Base-by-base conservation (phyloP, 1,140 invertebrate genomes). In the Planococcus citri region DNA sequence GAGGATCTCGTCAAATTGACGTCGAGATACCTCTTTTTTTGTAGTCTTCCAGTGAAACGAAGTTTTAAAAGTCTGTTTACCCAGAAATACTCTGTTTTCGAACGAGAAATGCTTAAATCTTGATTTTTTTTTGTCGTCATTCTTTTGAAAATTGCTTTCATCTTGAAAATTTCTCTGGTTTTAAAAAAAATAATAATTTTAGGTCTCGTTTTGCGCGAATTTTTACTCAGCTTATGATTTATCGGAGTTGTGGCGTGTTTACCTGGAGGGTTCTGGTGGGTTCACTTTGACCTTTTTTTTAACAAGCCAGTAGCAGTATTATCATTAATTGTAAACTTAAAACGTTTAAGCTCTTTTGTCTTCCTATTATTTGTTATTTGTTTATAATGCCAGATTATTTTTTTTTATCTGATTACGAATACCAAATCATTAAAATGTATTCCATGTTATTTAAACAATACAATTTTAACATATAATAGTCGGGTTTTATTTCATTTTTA, bases 361-460 rank as follows among this genome's bases (percentile, higher is more conserved):
- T 51, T 51, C 41, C 41, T 51, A 51, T 51, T 51, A 51, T 51
- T 51, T 51, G 41, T 51, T 51, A 51, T 51, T 51, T 51, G 41
- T 51, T 51, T 51, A 51, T 51, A 51, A 51, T 51, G 41, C 41
- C 41, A 20, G 41, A 51, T 33, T 9, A n/a, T n/a, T 51, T 51
- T 51, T 51, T 14, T 17, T 51, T 51, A 51, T 51, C 41, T 51
- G 41, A 51, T 17, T 51, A 51, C 17, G 29, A 51, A 51, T 51
- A 51, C 41, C 41, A 17, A 51, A 51, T 51, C 41, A 51, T 51
- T 51, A 14, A 20, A 51, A 51, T 51, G 41, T 51, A 51, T 51
- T 51, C 41, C 41, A 51, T 51, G 41, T 51, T 51, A 51, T 51
- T 51, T 51, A 51, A 51, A 51, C 41, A 51, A 51, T 51, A 51